These are phyloP conservation scores for Acanthornis magna DNA, from an alignment of 2,797 vertebrate species.

Conservation along the genomic window DNA sequence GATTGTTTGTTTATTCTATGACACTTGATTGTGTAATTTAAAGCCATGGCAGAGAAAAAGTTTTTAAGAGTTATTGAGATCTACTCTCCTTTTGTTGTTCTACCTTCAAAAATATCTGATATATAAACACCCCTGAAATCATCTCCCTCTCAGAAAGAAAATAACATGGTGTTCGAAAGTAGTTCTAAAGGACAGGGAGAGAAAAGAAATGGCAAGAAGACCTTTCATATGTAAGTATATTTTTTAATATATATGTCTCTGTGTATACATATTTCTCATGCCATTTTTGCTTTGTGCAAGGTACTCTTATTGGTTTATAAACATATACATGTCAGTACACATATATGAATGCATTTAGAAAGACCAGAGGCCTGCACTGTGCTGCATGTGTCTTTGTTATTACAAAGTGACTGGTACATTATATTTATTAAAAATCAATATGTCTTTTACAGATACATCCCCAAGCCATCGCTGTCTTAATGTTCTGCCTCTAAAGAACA, in stretches of 20 bases:
- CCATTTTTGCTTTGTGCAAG: not conserved
- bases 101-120: not conserved
- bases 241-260: not conserved
- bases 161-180: not conserved
- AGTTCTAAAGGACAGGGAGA: not conserved
- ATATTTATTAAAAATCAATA: conserved; percentile 58
- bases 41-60: not conserved
- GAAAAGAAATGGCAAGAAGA: not conserved
- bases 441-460: not conserved
- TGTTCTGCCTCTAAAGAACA: not conserved
- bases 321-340: not conserved
- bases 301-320: not conserved
- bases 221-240: not conserved
- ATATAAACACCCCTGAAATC: not conserved
- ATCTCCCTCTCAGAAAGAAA: not conserved
- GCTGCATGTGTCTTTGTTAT: not conserved
- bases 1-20: not conserved
- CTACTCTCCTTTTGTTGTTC: not conserved
- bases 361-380: not conserved
- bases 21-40: not conserved
- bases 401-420: not conserved
- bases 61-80: not conserved
- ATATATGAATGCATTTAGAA: not conserved
- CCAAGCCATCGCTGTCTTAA: not conserved
- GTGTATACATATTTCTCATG: not conserved